Evolutionary conservation across 2,888 invertebrate species (phyloP).

Genomic region (Agrotis segetum): DNA sequence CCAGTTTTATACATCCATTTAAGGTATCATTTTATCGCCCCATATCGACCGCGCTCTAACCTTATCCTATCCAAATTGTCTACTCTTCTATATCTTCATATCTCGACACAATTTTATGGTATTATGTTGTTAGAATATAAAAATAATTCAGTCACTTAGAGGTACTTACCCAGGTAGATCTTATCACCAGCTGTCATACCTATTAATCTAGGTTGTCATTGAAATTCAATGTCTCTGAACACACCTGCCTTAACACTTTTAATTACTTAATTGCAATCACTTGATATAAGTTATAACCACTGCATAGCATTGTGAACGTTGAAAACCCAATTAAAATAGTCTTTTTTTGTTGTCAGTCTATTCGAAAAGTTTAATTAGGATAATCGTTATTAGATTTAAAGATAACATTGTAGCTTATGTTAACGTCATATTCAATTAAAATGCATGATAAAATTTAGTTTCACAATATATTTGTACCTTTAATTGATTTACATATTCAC

Average conservation of each 20-base stretch:
- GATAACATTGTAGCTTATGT: slow-evolving; percentile 6
- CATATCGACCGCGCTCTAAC: slow-evolving; percentile 16
- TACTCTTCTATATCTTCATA: slow-evolving; percentile 28
- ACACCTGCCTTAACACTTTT: slow-evolving; percentile 57
- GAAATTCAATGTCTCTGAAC: slow-evolving; percentile 49
- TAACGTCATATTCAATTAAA: slow-evolving; percentile 10
- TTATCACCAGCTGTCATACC: slow-evolving; percentile 46
- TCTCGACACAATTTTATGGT: slow-evolving; percentile 24
- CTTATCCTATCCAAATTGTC: slow-evolving; percentile 5
- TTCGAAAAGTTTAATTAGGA: slow-evolving; percentile 38
- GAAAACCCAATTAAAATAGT: slow-evolving; percentile 45
- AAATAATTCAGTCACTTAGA: slow-evolving; percentile 23
- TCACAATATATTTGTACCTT: slow-evolving; percentile 5
- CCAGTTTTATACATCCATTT: slow-evolving; percentile 38
- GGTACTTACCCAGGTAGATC: slow-evolving; percentile 22
- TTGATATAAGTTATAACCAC: slow-evolving; percentile 35
- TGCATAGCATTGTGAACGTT: slow-evolving; percentile 28
- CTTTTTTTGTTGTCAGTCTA: slow-evolving; percentile 27
- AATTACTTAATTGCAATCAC: slow-evolving; percentile 55
- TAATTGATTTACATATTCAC: slow-evolving; percentile 5
- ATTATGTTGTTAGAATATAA: slow-evolving; percentile 6
- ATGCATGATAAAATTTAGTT: not conserved
- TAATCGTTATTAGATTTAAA: slow-evolving; percentile 38
- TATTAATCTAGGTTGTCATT: slow-evolving; percentile 55
- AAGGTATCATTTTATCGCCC: slow-evolving; percentile 33